A percentile compares a stretch with the other conserved stretches of the same genome.
phyloP scores from a whole-genome alignment of 2,797 vertebrate genomes.

The Emys orbicularis region DNA sequence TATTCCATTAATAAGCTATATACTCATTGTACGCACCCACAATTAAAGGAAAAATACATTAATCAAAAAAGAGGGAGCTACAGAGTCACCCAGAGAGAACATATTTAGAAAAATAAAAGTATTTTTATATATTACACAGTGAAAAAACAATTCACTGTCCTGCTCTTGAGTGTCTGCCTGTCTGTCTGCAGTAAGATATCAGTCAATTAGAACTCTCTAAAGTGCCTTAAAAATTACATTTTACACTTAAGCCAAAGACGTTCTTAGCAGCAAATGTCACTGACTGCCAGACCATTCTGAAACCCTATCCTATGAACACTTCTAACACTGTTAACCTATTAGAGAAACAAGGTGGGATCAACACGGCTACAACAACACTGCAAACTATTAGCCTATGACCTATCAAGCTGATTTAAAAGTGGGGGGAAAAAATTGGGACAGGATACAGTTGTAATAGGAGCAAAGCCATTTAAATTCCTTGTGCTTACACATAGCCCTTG shows the following conservation, averaged over 20 bases:
- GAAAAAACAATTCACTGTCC: neutral
- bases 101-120: neutral
- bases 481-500: neutral
- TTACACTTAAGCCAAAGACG: neutral
- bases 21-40: fast-evolving
- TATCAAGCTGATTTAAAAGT: neutral
- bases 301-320: fast-evolving
- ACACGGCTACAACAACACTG: neutral
- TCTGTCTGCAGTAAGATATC: fast-evolving
- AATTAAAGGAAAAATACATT: neutral
- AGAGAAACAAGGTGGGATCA: neutral
- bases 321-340: fast-evolving
- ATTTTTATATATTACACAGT: fast-evolving
- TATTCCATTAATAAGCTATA: neutral
- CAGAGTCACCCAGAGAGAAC: fast-evolving
- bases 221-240: neutral
- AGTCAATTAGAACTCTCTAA: neutral
- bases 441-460: neutral
- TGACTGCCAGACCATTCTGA: neutral
- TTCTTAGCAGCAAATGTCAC: fast-evolving
- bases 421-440: neutral
- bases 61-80: fast-evolving
- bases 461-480: neutral
- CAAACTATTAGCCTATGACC: neutral
- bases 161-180: neutral